phyloP scores from a whole-genome alignment of 2,113 vertebrate species.

The Poeciliopsis prolifica region DNA sequence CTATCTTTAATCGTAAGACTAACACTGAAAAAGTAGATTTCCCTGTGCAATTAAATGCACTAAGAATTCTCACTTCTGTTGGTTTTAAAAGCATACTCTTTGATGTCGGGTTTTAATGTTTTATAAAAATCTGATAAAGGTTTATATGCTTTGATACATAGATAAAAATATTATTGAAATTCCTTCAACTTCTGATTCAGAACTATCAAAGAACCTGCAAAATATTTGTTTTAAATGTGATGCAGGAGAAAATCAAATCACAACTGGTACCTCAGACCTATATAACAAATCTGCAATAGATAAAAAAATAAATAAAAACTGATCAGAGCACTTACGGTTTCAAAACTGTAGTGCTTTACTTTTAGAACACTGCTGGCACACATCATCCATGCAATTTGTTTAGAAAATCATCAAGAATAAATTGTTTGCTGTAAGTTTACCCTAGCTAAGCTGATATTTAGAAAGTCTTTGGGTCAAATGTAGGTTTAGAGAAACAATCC shows the following conservation, averaged over 20 bases:
- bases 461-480: slow-evolving; percentile 25
- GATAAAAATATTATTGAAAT: neutral
- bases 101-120: neutral
- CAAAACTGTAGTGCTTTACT: neutral
- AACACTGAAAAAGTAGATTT: neutral
- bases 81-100: neutral
- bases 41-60: neutral
- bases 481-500: slow-evolving; percentile 18
- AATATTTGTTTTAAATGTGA: neutral
- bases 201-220: neutral
- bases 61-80: neutral
- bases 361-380: neutral
- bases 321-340: neutral
- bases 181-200: neutral
- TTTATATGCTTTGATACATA: neutral
- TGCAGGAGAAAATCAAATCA: neutral
- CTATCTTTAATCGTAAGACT: neutral
- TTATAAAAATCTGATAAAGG: neutral
- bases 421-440: slow-evolving; percentile 11
- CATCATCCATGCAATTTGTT: slow-evolving; percentile 1
- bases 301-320: neutral
- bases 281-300: neutral
- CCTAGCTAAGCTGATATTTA: slow-evolving; percentile 15
- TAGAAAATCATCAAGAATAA: slow-evolving; percentile 2
- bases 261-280: neutral